phyloP scores from a whole-genome alignment of 2,888 invertebrate genomes.

The Oligia strigilis region DNA sequence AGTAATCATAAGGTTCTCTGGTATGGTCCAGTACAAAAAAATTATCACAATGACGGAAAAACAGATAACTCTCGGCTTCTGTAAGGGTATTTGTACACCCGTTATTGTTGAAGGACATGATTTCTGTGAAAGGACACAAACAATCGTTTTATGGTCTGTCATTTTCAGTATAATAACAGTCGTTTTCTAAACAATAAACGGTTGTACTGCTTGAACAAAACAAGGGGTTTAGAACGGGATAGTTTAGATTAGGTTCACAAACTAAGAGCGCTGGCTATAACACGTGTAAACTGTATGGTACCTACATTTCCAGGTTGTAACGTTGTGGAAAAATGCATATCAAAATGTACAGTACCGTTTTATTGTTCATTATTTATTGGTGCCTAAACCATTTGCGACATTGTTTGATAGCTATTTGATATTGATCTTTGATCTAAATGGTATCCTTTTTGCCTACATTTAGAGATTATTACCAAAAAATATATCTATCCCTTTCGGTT shows the following conservation, averaged over 20 bases:
- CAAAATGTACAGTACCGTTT: background rate
- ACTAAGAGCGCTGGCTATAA: background rate
- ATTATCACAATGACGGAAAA: background rate
- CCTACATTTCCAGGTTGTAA: background rate
- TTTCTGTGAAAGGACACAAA: background rate
- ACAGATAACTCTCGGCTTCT: background rate
- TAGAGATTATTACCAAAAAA: no score
- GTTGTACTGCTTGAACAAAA: background rate
- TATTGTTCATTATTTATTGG: background rate
- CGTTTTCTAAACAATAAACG: background rate
- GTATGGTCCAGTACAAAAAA: background rate
- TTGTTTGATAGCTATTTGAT: background rate
- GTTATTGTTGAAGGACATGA: background rate
- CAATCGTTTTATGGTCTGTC: no score
- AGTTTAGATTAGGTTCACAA: slow-evolving; percentile 21
- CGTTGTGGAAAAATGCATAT: background rate
- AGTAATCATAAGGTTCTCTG: background rate
- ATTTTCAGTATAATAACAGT: background rate
- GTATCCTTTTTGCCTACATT: background rate
- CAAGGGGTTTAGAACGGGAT: background rate
- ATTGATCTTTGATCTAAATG: background rate
- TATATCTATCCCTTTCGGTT: background rate
- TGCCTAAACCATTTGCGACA: background rate
- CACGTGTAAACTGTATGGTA: slow-evolving; percentile 23
- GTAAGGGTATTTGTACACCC: background rate